phyloP scores from a whole-genome alignment of 2,888 invertebrate species.

The Drosophila pseudotalamancana region DNA sequence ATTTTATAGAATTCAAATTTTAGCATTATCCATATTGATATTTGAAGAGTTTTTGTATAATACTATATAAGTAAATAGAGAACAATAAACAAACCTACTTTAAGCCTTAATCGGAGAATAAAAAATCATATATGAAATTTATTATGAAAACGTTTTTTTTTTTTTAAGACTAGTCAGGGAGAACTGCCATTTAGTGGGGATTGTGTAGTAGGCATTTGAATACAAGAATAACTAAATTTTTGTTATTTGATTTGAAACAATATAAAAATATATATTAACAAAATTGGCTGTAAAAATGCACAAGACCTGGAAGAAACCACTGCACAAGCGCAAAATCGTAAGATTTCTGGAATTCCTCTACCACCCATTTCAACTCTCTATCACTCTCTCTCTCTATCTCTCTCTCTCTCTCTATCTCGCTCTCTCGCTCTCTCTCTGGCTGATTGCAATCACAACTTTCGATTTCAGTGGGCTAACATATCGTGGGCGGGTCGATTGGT shows the following conservation, averaged over 20 bases:
- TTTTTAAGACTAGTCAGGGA: not conserved
- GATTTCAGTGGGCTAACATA: constrained; percentile 67
- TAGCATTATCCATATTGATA: no score
- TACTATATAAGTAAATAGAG: no score
- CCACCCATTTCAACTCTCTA: not conserved
- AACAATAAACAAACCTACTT: no score
- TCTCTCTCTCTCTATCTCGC: not conserved
- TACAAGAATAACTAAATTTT: constrained; percentile 12
- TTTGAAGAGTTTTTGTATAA: no score
- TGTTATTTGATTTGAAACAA: not conserved
- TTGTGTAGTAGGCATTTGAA: constrained; percentile 15
- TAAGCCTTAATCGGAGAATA: no score
- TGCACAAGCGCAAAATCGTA: constrained; percentile 79
- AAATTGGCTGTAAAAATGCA: constrained; percentile 29
- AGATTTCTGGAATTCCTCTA: no score
- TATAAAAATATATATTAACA: not conserved
- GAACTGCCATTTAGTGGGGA: not conserved
- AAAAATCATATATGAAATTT: no score
- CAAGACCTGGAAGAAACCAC: constrained; percentile 76
- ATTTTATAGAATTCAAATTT: no score
- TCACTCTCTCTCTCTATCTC: not conserved
- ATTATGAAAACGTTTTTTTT: no score
- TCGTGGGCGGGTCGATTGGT: constrained; percentile 57
- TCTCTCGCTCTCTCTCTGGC: not conserved
- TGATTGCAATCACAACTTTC: not conserved